phyloP scores from a whole-genome alignment of 2,113 vertebrate genomes.

The Campylomormyrus numenius region DNA sequence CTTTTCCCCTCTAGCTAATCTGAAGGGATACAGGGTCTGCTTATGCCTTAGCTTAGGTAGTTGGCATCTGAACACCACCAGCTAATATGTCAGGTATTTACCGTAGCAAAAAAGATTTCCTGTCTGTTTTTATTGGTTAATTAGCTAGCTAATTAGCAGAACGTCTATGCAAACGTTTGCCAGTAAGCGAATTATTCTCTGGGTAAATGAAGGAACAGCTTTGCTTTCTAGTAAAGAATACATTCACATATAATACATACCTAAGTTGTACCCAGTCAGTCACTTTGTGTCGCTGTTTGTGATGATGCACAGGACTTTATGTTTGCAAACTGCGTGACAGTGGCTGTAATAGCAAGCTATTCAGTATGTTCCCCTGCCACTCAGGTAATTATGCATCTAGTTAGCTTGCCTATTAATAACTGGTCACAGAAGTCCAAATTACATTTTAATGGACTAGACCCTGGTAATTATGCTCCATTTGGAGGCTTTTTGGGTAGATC shows the following conservation, averaged over 20 bases:
- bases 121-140: background rate
- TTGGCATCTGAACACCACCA: background rate
- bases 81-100: background rate
- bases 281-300: background rate
- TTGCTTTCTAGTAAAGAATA: background rate
- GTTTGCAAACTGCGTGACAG: background rate
- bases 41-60: background rate
- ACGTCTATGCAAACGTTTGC: background rate
- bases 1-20: background rate
- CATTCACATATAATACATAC: background rate
- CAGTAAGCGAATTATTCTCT: background rate
- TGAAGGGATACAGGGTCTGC: background rate
- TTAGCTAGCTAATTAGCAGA: background rate
- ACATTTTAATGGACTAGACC: constrained; percentile 12
- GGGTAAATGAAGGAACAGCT: background rate
- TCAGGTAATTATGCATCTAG: constrained; percentile 8
- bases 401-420: constrained; percentile 13
- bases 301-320: background rate
- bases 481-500: background rate
- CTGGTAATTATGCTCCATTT: background rate
- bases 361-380: background rate
- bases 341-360: background rate
- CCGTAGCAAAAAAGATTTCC: background rate
- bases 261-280: background rate
- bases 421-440: constrained; percentile 1